Conservation (phyloP, 2,888 invertebrate species). For the Cheilosia vulpina region DNA sequence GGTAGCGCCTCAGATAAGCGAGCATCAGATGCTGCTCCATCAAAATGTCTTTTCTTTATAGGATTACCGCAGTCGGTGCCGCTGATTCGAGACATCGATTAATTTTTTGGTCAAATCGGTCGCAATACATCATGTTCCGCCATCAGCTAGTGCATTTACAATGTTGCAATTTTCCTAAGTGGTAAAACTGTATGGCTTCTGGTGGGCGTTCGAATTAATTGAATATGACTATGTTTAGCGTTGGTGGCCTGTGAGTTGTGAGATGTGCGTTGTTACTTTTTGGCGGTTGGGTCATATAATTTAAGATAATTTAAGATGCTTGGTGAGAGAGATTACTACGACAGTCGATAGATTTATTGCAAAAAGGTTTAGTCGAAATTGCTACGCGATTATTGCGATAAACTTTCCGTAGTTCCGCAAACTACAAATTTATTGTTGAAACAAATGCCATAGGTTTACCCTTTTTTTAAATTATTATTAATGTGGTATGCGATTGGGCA, state of each 20-base stretch:
- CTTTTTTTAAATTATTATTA: no score
- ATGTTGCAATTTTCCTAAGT: conserved; percentile 42
- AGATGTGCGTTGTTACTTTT: conserved; percentile 13
- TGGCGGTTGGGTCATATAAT: not conserved
- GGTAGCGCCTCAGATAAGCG: conserved; percentile 69
- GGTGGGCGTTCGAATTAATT: conserved; percentile 66
- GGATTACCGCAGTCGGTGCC: conserved; percentile 42
- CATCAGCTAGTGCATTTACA: conserved; percentile 34
- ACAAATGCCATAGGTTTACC: no score
- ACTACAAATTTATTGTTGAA: no score
- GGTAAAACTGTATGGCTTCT: conserved; percentile 12
- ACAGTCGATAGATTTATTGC: not conserved
- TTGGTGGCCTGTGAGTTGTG: conserved; percentile 11
- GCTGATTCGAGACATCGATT: conserved; percentile 50
- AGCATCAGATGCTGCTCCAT: conserved; percentile 61
- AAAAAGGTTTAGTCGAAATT: not conserved
- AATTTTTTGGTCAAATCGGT: conserved; percentile 53
- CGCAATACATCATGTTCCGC: conserved; percentile 63
- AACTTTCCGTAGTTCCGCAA: no score
- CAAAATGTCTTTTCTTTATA: conserved; percentile 42
- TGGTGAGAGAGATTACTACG: not conserved
- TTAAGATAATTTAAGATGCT: not conserved
- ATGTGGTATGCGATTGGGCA: no score
- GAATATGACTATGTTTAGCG: conserved; percentile 28
- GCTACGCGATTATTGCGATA: no score